Conservation (phyloP, 2,888 invertebrate genomes). For the Folsomia candida region DNA sequence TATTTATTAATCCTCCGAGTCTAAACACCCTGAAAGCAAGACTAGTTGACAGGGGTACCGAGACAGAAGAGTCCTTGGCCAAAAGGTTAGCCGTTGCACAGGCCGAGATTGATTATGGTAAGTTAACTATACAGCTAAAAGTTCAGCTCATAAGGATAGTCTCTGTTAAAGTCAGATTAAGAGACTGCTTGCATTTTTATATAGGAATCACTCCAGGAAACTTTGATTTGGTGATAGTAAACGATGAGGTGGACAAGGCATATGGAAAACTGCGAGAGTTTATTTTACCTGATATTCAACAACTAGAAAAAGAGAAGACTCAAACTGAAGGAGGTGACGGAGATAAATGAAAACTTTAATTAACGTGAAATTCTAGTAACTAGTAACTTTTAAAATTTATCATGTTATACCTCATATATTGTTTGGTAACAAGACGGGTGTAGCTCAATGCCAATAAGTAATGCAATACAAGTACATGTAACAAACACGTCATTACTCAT, state of each 20-base stretch:
- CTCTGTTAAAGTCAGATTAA: neutral
- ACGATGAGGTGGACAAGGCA: conserved; percentile 77
- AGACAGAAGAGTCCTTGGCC: conserved; percentile 79
- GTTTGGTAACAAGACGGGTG: too few species aligned
- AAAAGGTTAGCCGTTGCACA: conserved; percentile 74
- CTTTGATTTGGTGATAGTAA: conserved; percentile 78
- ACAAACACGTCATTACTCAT: too few species aligned
- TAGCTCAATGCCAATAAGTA: too few species aligned
- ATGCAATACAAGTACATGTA: too few species aligned
- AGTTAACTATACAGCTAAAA: too few species aligned
- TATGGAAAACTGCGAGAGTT: conserved; percentile 72
- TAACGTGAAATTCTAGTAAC: too few species aligned
- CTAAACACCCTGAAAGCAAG: conserved; percentile 72
- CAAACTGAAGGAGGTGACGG: conserved; percentile 17
- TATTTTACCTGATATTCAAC: conserved; percentile 62
- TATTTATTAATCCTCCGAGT: conserved; percentile 92
- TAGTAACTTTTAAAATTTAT: too few species aligned
- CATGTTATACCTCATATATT: too few species aligned
- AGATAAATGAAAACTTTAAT: conserved; percentile 22
- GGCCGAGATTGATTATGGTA: conserved; percentile 81
- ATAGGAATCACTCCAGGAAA: conserved; percentile 65
- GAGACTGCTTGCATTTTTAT: neutral
- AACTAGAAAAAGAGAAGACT: conserved; percentile 7
- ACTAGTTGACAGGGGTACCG: conserved; percentile 77
- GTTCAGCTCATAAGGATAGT: conserved; percentile 1